A percentile compares a stretch with the other conserved stretches of the same genome.
phyloP scores from a whole-genome alignment of 2,888 invertebrate species.

The Andrena bucephala region DNA sequence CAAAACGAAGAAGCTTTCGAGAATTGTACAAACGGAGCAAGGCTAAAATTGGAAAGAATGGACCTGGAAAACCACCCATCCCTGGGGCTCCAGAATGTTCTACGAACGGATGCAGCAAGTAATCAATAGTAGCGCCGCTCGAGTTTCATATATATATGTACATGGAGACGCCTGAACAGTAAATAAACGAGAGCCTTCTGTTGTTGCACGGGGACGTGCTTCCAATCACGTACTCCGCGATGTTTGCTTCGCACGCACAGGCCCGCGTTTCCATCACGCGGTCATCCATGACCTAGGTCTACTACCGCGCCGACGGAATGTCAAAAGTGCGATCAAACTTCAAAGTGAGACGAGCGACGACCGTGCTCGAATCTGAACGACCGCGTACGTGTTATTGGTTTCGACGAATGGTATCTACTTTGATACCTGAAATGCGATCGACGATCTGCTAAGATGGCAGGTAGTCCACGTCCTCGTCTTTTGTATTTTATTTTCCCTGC shows the following conservation, averaged over 20 bases:
- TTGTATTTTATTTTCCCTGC: too few relatives aligned
- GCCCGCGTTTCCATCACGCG: not conserved
- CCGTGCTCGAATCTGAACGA: not conserved
- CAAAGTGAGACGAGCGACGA: not conserved
- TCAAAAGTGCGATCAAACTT: not conserved
- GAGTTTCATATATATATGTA: constrained; percentile 53
- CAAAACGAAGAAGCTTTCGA: too few relatives aligned
- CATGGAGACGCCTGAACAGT: not conserved
- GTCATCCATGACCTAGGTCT: constrained; percentile 15
- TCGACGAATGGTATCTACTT: not conserved
- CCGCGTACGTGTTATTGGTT: not conserved
- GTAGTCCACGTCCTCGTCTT: too few relatives aligned
- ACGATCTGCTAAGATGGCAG: too few relatives aligned
- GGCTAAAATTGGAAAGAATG: not conserved
- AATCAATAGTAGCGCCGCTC: constrained; percentile 68
- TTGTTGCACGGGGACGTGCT: not conserved
- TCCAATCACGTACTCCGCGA: constrained; percentile 9
- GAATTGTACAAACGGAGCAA: not conserved
- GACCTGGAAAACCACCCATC: constrained; percentile 6
- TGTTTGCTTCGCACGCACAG: not conserved
- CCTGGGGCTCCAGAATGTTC: constrained; percentile 55
- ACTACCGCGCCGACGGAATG: not conserved
- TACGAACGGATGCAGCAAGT: constrained; percentile 54
- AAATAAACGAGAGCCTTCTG: constrained; percentile 20
- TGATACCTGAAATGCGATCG: too few relatives aligned